These are phyloP conservation scores for Ephestia elutella DNA, from an alignment of 1,140 invertebrate species.

Conservation along the genomic window DNA sequence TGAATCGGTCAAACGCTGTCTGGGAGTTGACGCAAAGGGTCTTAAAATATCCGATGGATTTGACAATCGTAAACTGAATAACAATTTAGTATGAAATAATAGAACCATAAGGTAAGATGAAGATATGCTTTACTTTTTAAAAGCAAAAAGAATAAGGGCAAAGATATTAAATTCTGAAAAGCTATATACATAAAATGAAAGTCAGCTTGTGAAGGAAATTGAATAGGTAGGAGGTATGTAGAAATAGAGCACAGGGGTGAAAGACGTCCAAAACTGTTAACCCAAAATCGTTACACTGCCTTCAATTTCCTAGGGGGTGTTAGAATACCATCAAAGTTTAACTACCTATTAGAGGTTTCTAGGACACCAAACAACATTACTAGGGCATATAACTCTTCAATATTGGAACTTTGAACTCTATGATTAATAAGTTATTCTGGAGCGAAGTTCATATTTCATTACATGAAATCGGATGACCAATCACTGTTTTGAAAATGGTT, in stretches of 20 bases:
- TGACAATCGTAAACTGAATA: too few species aligned
- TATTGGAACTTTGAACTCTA: background rate
- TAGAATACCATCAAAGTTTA: constrained; percentile 11
- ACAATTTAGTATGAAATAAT: background rate
- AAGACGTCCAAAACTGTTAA: background rate
- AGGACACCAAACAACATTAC: constrained; percentile 29
- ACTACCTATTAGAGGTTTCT: constrained; percentile 27
- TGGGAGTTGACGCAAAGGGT: too few species aligned
- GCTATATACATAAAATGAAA: background rate
- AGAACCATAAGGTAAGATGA: too few species aligned
- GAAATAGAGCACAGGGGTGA: background rate
- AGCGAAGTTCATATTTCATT: background rate
- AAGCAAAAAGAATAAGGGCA: too few species aligned
- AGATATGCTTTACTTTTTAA: too few species aligned
- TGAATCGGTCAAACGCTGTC: background rate
- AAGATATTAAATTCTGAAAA: background rate
- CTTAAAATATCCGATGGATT: too few species aligned
- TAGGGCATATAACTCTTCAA: background rate
- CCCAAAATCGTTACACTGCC: background rate
- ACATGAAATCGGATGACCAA: background rate
- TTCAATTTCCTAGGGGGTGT: background rate
- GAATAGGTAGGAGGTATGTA: background rate
- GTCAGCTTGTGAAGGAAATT: background rate
- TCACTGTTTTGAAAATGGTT: constrained; percentile 8
- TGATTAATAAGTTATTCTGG: background rate